These are phyloP conservation scores for Syngnathus typhle DNA, from an alignment of 2,113 vertebrate species.

Conservation along the genomic window DNA sequence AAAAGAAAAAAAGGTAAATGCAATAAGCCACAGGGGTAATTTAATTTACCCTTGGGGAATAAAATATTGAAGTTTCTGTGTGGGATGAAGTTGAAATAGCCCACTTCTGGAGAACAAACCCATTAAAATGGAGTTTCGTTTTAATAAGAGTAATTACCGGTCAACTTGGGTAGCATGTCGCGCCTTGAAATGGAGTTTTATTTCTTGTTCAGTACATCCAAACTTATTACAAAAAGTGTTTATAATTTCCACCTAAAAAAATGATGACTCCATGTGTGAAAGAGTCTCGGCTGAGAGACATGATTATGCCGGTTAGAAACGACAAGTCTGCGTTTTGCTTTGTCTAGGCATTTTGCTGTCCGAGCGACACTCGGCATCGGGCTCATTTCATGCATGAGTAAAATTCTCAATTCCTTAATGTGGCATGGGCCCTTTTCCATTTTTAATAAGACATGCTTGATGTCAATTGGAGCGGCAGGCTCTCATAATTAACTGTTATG, in stretches of 20 bases:
- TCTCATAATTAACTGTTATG: slow-evolving; percentile 57
- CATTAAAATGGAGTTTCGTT: background rate
- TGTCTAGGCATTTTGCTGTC: slow-evolving; percentile 34
- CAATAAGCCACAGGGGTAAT: slow-evolving; percentile 24
- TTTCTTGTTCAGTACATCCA: background rate
- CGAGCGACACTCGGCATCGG: slow-evolving; percentile 14
- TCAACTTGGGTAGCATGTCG: no score
- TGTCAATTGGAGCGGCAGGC: slow-evolving; percentile 44
- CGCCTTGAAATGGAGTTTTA: background rate
- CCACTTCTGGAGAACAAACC: background rate
- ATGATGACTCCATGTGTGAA: background rate
- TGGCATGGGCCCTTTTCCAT: slow-evolving; percentile 43
- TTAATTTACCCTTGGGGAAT: slow-evolving; percentile 20
- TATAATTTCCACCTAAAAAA: background rate
- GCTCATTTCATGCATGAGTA: slow-evolving; percentile 62
- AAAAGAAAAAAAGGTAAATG: slow-evolving; percentile 24
- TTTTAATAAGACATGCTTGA: slow-evolving; percentile 62
- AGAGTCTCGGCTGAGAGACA: background rate
- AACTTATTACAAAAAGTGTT: background rate
- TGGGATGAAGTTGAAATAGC: background rate
- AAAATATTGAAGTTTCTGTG: background rate
- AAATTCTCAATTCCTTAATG: slow-evolving; percentile 53
- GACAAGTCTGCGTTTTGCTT: background rate
- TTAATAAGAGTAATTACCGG: background rate
- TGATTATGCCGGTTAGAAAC: slow-evolving; percentile 11